phyloP scores from a whole-genome alignment of 2,113 vertebrate species.

The Typhlomys cinereus region DNA sequence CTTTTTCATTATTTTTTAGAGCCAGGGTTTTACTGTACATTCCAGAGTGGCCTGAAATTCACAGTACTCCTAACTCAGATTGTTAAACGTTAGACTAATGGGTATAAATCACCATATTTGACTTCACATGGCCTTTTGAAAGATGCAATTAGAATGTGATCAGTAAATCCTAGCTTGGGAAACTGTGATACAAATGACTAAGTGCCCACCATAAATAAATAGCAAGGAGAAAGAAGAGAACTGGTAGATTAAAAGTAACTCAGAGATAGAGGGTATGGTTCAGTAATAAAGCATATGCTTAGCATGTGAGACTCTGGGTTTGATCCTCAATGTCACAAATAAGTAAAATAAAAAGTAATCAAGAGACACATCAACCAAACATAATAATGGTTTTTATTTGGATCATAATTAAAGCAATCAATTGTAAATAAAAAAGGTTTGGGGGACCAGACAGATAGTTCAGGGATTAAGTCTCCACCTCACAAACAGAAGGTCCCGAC shows the following conservation, averaged over 20 bases:
- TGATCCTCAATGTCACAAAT: background rate
- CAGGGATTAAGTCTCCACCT: no score
- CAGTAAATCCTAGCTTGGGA: conserved; percentile 38
- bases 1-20: no score
- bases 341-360: no score
- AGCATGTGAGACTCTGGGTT: background rate
- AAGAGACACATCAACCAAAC: no score
- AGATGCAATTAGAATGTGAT: background rate
- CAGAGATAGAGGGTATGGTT: background rate
- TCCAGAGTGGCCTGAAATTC: background rate
- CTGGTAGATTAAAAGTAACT: background rate
- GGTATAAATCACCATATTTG: background rate
- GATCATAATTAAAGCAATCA: no score
- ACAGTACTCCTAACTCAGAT: background rate
- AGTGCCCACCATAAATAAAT: conserved; percentile 34
- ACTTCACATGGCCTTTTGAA: background rate
- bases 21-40: no score
- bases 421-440: no score
- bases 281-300: background rate
- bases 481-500: no score
- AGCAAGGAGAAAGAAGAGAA: background rate
- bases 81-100: background rate
- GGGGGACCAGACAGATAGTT: no score
- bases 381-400: background rate
- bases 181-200: conserved; percentile 18